A percentile compares a stretch with the other conserved stretches of the same genome.
phyloP scores from a whole-genome alignment of 2,888 invertebrate species.

The Eupeodes luniger region DNA sequence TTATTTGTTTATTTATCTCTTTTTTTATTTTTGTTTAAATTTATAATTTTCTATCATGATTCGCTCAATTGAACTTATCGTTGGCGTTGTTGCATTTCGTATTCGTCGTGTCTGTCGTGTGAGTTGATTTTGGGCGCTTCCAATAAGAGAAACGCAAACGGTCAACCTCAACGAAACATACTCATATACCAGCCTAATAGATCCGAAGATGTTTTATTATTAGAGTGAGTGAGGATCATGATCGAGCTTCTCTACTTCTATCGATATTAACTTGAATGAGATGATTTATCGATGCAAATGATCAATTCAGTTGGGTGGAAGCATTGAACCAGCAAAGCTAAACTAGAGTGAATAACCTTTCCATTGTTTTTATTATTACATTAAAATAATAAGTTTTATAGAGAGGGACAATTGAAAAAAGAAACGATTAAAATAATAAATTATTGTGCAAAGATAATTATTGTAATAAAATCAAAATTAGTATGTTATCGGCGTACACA shows the following conservation, averaged over 20 bases:
- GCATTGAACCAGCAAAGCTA: conserved; percentile 24
- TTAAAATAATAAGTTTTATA: conserved; percentile 22
- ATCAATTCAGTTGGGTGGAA: conserved; percentile 45
- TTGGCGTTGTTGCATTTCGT: conserved; percentile 11
- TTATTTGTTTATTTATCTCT: conserved; percentile 41
- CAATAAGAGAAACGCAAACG: conserved; percentile 34
- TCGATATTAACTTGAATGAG: conserved; percentile 28
- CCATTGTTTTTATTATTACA: conserved; percentile 5
- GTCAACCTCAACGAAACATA: conserved; percentile 18
- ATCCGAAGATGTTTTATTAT: conserved; percentile 53
- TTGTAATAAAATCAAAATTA: conserved; percentile 21
- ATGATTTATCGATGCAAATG: conserved; percentile 56
- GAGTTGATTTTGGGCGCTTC: conserved; percentile 62
- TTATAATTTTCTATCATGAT: conserved; percentile 54
- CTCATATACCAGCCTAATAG: not conserved
- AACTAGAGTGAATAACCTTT: conserved; percentile 31
- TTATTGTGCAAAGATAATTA: conserved; percentile 19
- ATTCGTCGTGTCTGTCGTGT: conserved; percentile 57
- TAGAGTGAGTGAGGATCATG: conserved; percentile 33
- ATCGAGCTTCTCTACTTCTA: conserved; percentile 3
- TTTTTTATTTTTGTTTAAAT: not conserved
- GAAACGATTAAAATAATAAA: not conserved
- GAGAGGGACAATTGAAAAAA: not conserved
- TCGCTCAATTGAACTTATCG: conserved; percentile 64
- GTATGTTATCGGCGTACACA: conserved; percentile 53